Conservation (phyloP, 2,113 vertebrate genomes). For the Tamias sibiricus region DNA sequence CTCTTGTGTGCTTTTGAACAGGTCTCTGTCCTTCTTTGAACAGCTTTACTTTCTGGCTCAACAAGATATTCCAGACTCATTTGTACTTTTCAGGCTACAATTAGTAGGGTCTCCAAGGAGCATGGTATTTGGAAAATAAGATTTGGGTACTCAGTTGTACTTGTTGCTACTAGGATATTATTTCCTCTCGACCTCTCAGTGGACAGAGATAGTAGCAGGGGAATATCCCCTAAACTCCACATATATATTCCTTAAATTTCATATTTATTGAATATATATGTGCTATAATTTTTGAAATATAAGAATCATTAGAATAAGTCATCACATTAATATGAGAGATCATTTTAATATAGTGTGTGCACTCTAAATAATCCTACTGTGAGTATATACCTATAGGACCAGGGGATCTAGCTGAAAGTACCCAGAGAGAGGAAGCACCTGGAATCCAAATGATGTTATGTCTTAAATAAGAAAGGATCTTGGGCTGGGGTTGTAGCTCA, state of each 20-base stretch:
- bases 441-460: slow-evolving; percentile 14
- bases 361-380: neutral
- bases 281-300: slow-evolving; percentile 2
- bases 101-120: neutral
- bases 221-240: neutral
- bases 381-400: neutral
- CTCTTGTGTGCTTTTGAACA: slow-evolving; percentile 10
- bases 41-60: neutral
- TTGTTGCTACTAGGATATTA: neutral
- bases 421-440: neutral
- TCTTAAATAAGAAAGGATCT: neutral
- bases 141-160: neutral
- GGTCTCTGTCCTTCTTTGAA: neutral
- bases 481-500: too few relatives aligned
- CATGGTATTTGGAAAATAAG: slow-evolving; percentile 15
- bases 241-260: neutral
- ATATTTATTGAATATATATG: neutral
- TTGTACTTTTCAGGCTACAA: neutral
- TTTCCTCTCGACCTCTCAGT: neutral
- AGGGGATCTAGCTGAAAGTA: neutral
- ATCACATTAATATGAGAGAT: neutral
- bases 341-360: neutral
- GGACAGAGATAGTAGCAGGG: neutral
- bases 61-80: neutral
- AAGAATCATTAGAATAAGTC: slow-evolving; percentile 15